Percentiles rank a stretch among this genome's conserved stretches.
phyloP scores from a whole-genome alignment of 2,113 vertebrate species.

The Serranochromis macrocephalus region DNA sequence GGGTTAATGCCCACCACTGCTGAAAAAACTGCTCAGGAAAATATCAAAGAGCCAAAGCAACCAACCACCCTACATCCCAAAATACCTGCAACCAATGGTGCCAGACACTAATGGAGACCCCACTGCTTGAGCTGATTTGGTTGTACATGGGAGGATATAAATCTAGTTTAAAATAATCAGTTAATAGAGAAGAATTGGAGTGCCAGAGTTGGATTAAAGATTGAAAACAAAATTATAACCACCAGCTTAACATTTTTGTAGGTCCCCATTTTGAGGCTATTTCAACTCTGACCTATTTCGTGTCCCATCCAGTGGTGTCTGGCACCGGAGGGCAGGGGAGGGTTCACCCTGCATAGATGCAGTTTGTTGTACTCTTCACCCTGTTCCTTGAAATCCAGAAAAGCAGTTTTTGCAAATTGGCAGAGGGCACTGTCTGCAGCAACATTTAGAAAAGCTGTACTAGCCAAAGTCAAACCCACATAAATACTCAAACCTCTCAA shows the following conservation, averaged over 20 bases:
- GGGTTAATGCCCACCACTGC: neutral
- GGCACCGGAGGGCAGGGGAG: neutral
- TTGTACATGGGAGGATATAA: rapidly evolving
- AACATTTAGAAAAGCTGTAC: neutral
- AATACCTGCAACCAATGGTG: neutral
- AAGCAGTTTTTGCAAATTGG: neutral
- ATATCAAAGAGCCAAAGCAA: neutral
- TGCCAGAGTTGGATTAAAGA: neutral
- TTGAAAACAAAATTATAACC: neutral
- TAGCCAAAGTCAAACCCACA: neutral
- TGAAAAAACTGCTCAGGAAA: neutral
- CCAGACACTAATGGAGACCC: neutral
- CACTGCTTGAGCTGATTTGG: neutral
- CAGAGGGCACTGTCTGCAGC: neutral
- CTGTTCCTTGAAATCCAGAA: neutral
- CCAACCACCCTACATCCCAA: neutral
- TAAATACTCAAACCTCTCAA: neutral
- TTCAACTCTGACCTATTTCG: neutral
- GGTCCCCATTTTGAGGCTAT: neutral
- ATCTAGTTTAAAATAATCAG: neutral
- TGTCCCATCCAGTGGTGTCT: neutral
- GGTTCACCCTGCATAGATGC: neutral
- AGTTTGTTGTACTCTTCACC: neutral
- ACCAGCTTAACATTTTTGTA: neutral
- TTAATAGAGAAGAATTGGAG: neutral